A percentile compares a stretch with the other conserved stretches of the same genome.
Conservation (phyloP, 2,888 invertebrate species). For the Alloscopus bannaensis region DNA sequence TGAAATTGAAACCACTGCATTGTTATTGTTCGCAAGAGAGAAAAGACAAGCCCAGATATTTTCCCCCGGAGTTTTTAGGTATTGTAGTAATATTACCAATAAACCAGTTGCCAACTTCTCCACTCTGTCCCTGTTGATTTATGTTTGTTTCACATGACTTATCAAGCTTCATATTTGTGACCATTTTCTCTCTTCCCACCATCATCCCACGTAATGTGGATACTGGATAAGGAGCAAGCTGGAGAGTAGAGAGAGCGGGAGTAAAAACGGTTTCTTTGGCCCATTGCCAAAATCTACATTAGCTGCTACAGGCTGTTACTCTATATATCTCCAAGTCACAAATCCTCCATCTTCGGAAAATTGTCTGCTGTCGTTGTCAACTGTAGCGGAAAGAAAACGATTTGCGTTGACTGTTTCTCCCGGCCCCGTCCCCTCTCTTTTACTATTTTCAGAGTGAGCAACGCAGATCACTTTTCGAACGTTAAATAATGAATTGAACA, state of each 20-base stretch:
- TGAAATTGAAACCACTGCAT: slow-evolving; percentile 44
- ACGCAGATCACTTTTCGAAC: slow-evolving; percentile 18
- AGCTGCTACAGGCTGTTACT: slow-evolving; percentile 33
- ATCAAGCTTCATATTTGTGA: slow-evolving; percentile 65
- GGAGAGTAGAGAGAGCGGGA: slow-evolving; percentile 16
- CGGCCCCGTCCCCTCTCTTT: neutral
- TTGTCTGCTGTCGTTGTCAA: neutral
- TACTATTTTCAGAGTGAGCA: neutral
- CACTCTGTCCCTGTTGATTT: slow-evolving; percentile 59
- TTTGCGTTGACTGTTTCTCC: neutral
- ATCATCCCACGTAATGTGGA: slow-evolving; percentile 22
- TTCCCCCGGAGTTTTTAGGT: too few relatives aligned
- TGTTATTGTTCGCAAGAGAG: neutral
- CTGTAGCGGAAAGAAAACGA: neutral
- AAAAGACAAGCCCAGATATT: too few relatives aligned
- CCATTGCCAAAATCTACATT: slow-evolving; percentile 55
- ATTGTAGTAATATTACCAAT: slow-evolving; percentile 43
- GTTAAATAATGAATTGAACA: slow-evolving; percentile 32
- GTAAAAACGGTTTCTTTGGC: too few relatives aligned
- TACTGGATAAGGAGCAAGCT: slow-evolving; percentile 7
- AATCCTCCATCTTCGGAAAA: slow-evolving; percentile 2
- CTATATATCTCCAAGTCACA: slow-evolving; percentile 11
- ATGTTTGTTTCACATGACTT: slow-evolving; percentile 66
- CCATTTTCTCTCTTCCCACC: slow-evolving; percentile 55
- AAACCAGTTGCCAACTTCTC: slow-evolving; percentile 62